These are phyloP conservation scores for Chamaedrilus cognettii DNA, from an alignment of 2,888 invertebrate species.

Conservation along the genomic window DNA sequence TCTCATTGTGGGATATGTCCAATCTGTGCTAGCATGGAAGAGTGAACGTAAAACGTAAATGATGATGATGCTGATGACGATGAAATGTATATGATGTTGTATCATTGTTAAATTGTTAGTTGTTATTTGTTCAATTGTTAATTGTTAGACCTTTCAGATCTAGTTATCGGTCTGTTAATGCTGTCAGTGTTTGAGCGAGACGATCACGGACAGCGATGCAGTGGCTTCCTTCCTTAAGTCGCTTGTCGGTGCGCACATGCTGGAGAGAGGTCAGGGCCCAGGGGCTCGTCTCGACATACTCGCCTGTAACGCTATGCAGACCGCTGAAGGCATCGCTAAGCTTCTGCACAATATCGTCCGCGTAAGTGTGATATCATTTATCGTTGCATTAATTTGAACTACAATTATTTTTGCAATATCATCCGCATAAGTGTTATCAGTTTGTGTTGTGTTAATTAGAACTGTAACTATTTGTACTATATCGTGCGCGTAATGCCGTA, in stretches of 20 bases:
- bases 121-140: too few relatives aligned
- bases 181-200: too few relatives aligned
- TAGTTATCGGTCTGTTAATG: too few relatives aligned
- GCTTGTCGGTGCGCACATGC: constrained; percentile 47
- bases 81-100: too few relatives aligned
- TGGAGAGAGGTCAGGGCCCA: too few relatives aligned
- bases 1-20: too few relatives aligned
- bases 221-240: constrained; percentile 52
- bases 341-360: constrained; percentile 43
- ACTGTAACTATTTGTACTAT: not conserved
- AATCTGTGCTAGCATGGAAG: too few relatives aligned
- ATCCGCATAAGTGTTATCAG: constrained; percentile 40
- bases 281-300: constrained; percentile 51
- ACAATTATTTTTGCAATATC: constrained; percentile 7
- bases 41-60: too few relatives aligned
- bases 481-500: not conserved
- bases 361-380: constrained; percentile 36
- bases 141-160: too few relatives aligned
- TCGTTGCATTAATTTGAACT: not conserved
- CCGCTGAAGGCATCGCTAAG: constrained; percentile 33
- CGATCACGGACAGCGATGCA: constrained; percentile 42
- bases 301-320: constrained; percentile 45
- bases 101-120: too few relatives aligned
- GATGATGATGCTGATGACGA: too few relatives aligned
- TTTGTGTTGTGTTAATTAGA: not conserved